Evolutionary conservation across 2,113 vertebrate species (phyloP).

Genomic region (Mus musculus): DNA sequence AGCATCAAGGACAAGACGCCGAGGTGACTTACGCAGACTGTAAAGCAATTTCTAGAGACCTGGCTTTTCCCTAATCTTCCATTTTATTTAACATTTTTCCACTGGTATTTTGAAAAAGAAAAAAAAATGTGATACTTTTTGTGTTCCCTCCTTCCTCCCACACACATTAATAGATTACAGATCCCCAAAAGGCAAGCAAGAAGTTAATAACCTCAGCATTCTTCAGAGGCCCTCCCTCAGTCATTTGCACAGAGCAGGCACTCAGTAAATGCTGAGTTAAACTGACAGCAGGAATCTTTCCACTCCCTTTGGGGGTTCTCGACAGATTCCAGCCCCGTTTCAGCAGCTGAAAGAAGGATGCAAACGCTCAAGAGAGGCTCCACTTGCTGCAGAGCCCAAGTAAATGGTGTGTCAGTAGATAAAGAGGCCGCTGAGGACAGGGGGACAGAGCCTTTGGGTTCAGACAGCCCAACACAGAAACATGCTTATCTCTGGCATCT

Average conservation of each 20-base stretch:
- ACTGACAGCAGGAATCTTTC: not conserved
- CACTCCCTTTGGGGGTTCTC: not conserved
- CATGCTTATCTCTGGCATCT: slow-evolving; percentile 16
- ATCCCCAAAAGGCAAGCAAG: not conserved
- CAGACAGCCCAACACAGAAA: not conserved
- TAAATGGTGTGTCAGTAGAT: slow-evolving; percentile 56
- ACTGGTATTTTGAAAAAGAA: not conserved
- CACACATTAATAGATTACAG: not conserved
- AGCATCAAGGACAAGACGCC: not conserved
- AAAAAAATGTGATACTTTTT: not conserved
- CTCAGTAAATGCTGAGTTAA: slow-evolving; percentile 31
- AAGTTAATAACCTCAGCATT: not conserved
- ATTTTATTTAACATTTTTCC: not conserved
- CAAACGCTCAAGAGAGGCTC: slow-evolving; percentile 77
- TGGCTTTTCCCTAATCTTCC: slow-evolving; percentile 20
- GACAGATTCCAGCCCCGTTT: not conserved
- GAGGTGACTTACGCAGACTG: not conserved
- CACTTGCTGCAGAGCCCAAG: slow-evolving; percentile 19
- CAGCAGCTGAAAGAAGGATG: slow-evolving; percentile 75
- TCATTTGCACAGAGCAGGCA: not conserved
- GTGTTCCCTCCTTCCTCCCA: not conserved
- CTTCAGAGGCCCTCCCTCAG: not conserved
- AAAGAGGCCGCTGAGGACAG: slow-evolving; percentile 1
- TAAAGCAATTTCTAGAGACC: not conserved
- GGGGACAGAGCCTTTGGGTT: slow-evolving; percentile 5